A percentile compares a stretch with the other conserved stretches of the same genome.
Conservation (phyloP, 92 coral and sea anemone species). For the Hydrozoanthus gracilis region DNA sequence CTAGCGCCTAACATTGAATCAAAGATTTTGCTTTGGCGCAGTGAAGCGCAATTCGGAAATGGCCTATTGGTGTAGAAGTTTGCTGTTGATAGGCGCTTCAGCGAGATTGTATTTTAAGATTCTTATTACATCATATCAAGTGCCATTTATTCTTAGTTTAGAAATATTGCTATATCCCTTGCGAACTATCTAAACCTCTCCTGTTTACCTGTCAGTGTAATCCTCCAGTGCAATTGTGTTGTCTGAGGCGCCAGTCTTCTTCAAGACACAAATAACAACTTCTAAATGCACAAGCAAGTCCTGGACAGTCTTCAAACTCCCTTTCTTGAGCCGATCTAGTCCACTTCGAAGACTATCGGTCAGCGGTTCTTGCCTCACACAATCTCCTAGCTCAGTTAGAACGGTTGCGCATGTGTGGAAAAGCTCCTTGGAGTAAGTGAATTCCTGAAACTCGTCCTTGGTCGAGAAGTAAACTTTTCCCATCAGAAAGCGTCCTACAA, state of each 20-base stretch:
- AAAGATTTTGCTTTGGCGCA: too few species aligned
- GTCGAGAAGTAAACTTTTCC: slow-evolving; percentile 67
- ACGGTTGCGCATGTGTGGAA: slow-evolving; percentile 74
- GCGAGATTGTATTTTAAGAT: too few species aligned
- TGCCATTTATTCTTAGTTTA: not conserved
- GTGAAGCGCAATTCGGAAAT: too few species aligned
- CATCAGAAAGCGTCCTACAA: slow-evolving; percentile 58
- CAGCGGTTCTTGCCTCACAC: slow-evolving; percentile 62
- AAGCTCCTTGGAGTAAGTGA: slow-evolving; percentile 73
- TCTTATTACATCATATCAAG: not conserved
- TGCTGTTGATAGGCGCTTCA: too few species aligned
- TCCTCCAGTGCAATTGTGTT: slow-evolving; percentile 57
- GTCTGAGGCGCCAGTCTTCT: slow-evolving; percentile 46
- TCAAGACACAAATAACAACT: slow-evolving; percentile 67
- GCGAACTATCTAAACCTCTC: not conserved
- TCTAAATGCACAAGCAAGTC: slow-evolving; percentile 71
- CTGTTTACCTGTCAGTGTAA: slow-evolving; percentile 62
- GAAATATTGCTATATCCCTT: slow-evolving; percentile 5
- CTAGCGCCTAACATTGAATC: too few species aligned
- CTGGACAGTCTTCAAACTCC: slow-evolving; percentile 60
- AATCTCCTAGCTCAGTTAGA: slow-evolving; percentile 56
- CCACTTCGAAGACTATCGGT: slow-evolving; percentile 62
- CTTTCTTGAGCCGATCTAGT: slow-evolving; percentile 55
- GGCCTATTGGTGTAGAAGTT: too few species aligned
- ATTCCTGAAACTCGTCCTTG: slow-evolving; percentile 53